These are phyloP conservation scores for Callaeas wilsoni DNA, from an alignment of 2,113 vertebrate species.

Conservation along the genomic window DNA sequence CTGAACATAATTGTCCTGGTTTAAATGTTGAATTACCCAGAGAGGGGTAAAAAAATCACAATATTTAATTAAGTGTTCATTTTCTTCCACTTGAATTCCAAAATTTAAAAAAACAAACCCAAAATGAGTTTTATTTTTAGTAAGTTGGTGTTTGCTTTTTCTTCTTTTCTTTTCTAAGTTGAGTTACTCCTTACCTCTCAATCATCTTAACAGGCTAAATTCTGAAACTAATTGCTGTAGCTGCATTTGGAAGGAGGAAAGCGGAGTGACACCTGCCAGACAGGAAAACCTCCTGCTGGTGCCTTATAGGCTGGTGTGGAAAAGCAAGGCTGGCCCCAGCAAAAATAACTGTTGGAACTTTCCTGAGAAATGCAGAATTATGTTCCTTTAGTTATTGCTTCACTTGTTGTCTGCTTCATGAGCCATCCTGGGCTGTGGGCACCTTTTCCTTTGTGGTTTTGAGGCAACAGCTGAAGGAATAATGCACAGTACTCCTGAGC, in stretches of 20 bases:
- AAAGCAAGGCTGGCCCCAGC: neutral
- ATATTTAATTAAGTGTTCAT: neutral
- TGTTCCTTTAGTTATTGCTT: neutral
- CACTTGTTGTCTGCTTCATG: neutral
- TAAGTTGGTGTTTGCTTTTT: neutral
- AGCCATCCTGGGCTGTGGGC: neutral
- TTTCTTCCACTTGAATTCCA: neutral
- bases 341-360: neutral
- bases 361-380: neutral
- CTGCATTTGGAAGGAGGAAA: neutral
- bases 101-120: no score
- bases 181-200: neutral
- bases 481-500: neutral
- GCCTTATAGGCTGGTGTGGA: neutral
- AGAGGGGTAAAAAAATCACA: neutral
- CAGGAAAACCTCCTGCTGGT: neutral
- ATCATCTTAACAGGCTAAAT: neutral
- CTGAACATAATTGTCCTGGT: neutral
- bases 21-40: neutral
- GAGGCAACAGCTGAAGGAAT: neutral
- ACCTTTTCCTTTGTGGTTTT: neutral
- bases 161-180: neutral
- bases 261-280: neutral
- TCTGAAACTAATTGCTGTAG: neutral
- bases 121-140: no score